These are phyloP conservation scores for Clarias laeviceps DNA, from an alignment of 2,797 vertebrate species.

Conservation along the genomic window DNA sequence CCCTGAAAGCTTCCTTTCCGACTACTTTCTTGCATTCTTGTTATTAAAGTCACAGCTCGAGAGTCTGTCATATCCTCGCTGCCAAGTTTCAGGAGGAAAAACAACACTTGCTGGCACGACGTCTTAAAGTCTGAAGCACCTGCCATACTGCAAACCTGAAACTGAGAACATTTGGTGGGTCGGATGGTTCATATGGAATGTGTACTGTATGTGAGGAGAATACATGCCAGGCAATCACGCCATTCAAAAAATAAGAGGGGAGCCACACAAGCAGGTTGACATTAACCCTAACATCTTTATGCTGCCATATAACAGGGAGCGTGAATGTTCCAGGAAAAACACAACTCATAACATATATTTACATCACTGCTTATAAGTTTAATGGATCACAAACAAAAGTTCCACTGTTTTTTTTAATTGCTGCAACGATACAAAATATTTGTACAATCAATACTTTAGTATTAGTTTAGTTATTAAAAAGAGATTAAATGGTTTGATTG, in stretches of 20 bases:
- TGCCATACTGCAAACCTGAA: constrained; percentile 78
- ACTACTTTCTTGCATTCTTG: constrained; percentile 62
- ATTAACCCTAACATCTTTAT: constrained; percentile 45
- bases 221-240: constrained; percentile 71
- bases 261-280: constrained; percentile 41
- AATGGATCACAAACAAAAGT: not conserved
- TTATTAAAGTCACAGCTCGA: constrained; percentile 70
- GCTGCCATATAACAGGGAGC: constrained; percentile 28
- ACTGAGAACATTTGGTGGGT: constrained; percentile 79
- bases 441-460: not conserved
- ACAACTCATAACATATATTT: constrained; percentile 30
- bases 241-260: constrained; percentile 51
- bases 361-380: constrained; percentile 21
- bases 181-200: constrained; percentile 68
- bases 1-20: constrained; percentile 59
- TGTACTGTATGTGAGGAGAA: constrained; percentile 60
- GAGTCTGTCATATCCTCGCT: constrained; percentile 68
- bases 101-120: constrained; percentile 77
- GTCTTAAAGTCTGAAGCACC: constrained; percentile 78
- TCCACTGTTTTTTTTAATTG: not conserved
- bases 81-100: constrained; percentile 72
- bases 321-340: constrained; percentile 35
- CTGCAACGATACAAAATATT: not conserved
- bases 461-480: not conserved
- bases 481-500: no score